Percentiles rank a stretch among this genome's conserved stretches.
These are phyloP conservation scores for Malurus elegans DNA, from an alignment of 2,113 vertebrate species.

Conservation along the genomic window DNA sequence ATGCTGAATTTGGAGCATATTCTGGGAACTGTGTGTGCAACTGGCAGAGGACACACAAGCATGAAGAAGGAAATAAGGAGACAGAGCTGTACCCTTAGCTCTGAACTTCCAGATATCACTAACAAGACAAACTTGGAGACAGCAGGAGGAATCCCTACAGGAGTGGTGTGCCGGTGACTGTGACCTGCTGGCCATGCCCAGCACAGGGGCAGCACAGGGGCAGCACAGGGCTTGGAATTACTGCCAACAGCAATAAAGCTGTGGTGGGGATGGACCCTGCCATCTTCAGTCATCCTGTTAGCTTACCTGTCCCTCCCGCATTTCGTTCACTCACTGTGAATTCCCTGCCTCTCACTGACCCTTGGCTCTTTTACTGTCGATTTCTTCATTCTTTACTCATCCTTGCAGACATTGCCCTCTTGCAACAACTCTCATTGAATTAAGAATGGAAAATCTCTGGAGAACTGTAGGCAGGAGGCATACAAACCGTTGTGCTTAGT, in stretches of 20 bases:
- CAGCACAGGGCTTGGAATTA: neutral
- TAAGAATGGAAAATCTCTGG: neutral
- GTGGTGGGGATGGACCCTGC: neutral
- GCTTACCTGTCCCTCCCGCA: neutral
- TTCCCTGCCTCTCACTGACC: neutral
- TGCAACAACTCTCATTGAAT: neutral
- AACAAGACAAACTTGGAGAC: neutral
- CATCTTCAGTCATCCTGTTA: neutral
- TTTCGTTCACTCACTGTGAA: neutral
- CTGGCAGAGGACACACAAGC: neutral
- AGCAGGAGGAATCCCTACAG: neutral
- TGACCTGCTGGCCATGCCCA: neutral
- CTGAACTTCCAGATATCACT: neutral
- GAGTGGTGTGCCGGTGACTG: neutral
- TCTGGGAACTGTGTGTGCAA: neutral
- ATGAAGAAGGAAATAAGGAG: neutral
- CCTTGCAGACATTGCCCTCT: neutral
- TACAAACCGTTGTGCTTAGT: neutral
- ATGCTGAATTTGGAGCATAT: neutral
- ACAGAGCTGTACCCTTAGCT: neutral
- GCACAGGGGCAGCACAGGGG: rapidly evolving
- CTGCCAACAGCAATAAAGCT: neutral
- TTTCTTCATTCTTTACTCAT: neutral
- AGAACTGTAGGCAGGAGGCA: neutral
- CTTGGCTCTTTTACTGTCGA: neutral